These are phyloP conservation scores for Drosophila sordidula DNA, from an alignment of 2,888 invertebrate species.

Conservation along the genomic window DNA sequence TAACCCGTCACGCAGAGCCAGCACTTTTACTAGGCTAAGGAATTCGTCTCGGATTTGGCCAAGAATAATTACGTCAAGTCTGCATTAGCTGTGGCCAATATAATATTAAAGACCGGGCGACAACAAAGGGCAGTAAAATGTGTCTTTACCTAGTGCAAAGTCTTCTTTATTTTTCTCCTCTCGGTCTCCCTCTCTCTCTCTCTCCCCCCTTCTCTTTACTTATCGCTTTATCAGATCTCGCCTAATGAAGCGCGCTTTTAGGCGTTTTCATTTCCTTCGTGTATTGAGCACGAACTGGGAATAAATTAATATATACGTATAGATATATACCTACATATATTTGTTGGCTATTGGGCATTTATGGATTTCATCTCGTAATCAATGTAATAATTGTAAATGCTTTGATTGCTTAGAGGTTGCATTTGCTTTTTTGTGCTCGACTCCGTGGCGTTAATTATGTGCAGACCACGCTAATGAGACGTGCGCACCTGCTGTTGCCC, in stretches of 20 bases:
- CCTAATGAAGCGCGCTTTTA: slow-evolving; percentile 45
- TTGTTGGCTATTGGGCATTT: slow-evolving; percentile 25
- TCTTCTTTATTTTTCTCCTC: not conserved
- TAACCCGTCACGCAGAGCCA: not conserved
- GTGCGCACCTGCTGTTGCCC: slow-evolving; percentile 35
- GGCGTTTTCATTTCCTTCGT: slow-evolving; percentile 39
- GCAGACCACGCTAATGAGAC: slow-evolving; percentile 61
- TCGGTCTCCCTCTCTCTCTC: not conserved
- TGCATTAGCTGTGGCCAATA: not conserved
- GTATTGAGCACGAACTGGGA: slow-evolving; percentile 33
- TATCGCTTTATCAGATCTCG: not conserved
- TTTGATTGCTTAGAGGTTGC: slow-evolving; percentile 51
- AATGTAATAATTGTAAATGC: slow-evolving; percentile 64
- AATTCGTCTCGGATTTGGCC: not conserved
- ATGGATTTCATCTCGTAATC: slow-evolving; percentile 60
- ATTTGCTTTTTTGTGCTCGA: slow-evolving; percentile 18
- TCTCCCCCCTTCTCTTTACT: too few relatives aligned
- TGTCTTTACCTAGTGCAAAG: not conserved
- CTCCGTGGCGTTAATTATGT: slow-evolving; percentile 55
- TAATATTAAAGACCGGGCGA: not conserved
- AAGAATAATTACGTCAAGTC: slow-evolving; percentile 7
- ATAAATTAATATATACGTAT: not conserved
- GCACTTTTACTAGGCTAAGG: slow-evolving; percentile 10
- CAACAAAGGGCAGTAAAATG: not conserved
- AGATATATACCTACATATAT: not conserved